Base-by-base conservation (phyloP, 1,140 invertebrate species). In the Drosophila neocordata region DNA sequence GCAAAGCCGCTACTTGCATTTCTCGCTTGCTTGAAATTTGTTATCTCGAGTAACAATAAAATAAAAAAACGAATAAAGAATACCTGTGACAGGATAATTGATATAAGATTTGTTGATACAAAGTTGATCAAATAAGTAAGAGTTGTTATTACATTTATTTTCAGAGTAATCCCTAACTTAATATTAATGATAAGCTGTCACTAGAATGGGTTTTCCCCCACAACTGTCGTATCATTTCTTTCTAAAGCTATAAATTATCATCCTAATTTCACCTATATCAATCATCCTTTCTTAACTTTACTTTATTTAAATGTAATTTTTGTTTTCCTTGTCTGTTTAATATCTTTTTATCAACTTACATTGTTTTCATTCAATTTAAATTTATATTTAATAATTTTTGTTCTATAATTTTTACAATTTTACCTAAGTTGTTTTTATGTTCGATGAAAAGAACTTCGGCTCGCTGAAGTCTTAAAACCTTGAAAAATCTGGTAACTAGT, bases 31-130 rank as follows among this genome's bases (percentile, higher is more conserved):
- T 66, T 65, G 53, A 80, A 53, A 68, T 63, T 73, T 64, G 64
- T 70, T n/a, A n/a, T 79, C 55, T 69, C 44, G 41, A 79, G 70
- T 79, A 83, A 73, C 67, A 79, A 79, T 82, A 82, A 73, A 67
- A 37, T 56, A 69, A 24, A 24, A 60, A 27, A 62, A 74, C 53
- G 56, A 70, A 73, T 37, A 24, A 9, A 66, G 9, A 9, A 12
- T 18, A 9, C 35, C n/a, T 48, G 41, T 48, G 41, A 48, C 41
- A 48, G 41, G 41, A 48, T 48, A 48, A 48, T 48, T 48, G 8
- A 20, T 48, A 11, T 18, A 48, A 15, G 7, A 44, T 15, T 6
- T 18, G 7, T 15, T 8, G 3, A 35, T 8, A 48, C 15, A 48
- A 9, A 31, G 27, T 6, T 48, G 9, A 20, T 20, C 15, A 18